These are phyloP conservation scores for Coreoperca whiteheadi DNA, from an alignment of 2,113 vertebrate genomes.

Conservation along the genomic window DNA sequence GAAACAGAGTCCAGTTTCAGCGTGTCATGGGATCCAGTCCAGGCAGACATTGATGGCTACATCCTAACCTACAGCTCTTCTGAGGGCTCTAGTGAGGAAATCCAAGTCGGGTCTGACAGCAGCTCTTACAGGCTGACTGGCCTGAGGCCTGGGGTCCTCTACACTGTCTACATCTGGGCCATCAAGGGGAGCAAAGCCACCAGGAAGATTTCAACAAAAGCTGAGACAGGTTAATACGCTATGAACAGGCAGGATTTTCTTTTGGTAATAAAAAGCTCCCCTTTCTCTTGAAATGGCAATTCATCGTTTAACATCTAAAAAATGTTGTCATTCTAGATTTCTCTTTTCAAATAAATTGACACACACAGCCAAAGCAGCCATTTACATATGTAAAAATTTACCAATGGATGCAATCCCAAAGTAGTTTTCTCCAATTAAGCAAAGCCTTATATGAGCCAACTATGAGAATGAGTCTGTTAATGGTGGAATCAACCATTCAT, in stretches of 20 bases:
- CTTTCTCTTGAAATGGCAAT: constrained; percentile 6
- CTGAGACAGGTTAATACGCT: constrained; percentile 82
- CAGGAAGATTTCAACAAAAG: constrained; percentile 77
- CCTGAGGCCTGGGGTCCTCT: constrained; percentile 85
- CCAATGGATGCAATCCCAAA: not conserved
- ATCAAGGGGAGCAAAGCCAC: constrained; percentile 81
- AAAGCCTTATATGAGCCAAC: not conserved
- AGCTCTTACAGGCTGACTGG: constrained; percentile 69
- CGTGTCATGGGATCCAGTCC: constrained; percentile 82
- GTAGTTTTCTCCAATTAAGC: not conserved
- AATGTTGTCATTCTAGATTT: not conserved
- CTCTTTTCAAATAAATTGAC: not conserved
- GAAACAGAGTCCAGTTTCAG: constrained; percentile 83
- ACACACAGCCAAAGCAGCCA: not conserved
- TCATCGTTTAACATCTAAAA: not conserved
- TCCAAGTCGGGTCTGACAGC: constrained; percentile 77
- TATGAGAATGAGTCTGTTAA: not conserved
- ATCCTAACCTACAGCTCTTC: constrained; percentile 83
- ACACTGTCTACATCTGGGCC: constrained; percentile 84
- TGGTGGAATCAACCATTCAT: not conserved
- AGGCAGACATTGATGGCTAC: constrained; percentile 84
- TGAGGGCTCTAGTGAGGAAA: constrained; percentile 78
- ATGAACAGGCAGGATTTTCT: not conserved
- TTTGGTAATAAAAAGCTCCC: not conserved
- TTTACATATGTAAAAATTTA: not conserved